These are phyloP conservation scores for Napeogenes inachia DNA, from an alignment of 2,888 invertebrate genomes.

Conservation along the genomic window DNA sequence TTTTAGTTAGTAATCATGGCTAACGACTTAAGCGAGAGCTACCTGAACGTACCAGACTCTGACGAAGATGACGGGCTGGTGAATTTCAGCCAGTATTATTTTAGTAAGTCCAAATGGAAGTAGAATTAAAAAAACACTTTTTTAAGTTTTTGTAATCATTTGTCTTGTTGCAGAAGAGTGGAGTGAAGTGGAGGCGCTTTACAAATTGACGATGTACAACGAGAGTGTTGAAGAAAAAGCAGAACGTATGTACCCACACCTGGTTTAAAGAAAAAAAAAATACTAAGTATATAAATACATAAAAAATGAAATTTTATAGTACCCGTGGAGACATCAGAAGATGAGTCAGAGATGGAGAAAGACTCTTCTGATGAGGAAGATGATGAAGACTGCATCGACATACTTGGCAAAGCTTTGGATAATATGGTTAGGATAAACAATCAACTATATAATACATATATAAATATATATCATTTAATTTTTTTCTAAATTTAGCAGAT, in stretches of 20 bases:
- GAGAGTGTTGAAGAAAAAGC: slow-evolving; percentile 1
- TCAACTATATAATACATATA: too few species aligned
- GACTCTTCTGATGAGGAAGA: neutral
- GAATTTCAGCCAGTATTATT: slow-evolving; percentile 3
- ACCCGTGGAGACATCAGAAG: slow-evolving; percentile 1
- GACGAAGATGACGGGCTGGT: neutral
- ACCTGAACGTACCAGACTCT: slow-evolving; percentile 2
- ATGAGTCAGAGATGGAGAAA: neutral
- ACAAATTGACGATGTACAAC: slow-evolving; percentile 4
- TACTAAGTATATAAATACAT: neutral
- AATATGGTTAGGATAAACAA: neutral
- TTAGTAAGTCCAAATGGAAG: neutral
- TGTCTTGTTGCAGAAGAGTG: slow-evolving; percentile 10
- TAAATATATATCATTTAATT: neutral
- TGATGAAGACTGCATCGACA: neutral
- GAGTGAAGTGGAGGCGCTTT: slow-evolving; percentile 3
- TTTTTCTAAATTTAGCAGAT: neutral
- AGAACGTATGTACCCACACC: neutral
- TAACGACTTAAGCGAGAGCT: neutral
- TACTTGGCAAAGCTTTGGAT: slow-evolving; percentile 1
- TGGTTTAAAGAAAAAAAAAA: neutral
- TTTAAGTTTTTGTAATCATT: neutral
- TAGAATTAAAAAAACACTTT: neutral
- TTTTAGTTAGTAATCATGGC: neutral
- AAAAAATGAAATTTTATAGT: neutral